Base-by-base conservation (phyloP, 2,113 vertebrate species). In the Phaethon lepturus region DNA sequence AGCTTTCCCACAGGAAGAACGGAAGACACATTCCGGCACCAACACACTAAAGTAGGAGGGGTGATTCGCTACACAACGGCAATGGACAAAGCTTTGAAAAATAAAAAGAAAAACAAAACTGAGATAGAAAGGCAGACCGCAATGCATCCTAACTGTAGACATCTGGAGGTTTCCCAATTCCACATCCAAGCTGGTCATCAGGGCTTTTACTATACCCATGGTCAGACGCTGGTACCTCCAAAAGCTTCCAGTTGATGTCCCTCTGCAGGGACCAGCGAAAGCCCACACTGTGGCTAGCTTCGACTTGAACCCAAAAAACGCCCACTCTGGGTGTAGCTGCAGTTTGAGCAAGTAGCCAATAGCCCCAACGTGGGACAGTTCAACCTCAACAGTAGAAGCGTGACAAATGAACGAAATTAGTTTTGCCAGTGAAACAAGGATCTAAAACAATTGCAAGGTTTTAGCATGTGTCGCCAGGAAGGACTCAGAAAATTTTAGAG, bases 1-100 rank as follows among this genome's bases (percentile, higher is more conserved):
- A 92, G n/a, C 49, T 87, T 81, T 93, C 81, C 73, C 78, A 90
- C 66, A 73, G 72, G 79, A 94, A 76, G 23, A 85, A 52, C 68
- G 85, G 73, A 90, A 92, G 85, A 82, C 58, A 53, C 74, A 79
- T 76, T 85, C 74, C 58, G 52, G 60, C 81, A 82, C 49, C 64
- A 56, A 35, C 13, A 9, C 0, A 6, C 69, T 89, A 13, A 42
- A 55, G 66, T 7, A 71, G 33, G 35, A 72, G 42, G 47, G 20
- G 73, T 4, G 23, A n/a, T 73, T 49, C 53, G 35, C 71, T 60
- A 31, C 18, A 38, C 50, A 77, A 33, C 2, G 1, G 33, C 31
- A 29, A 67, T 0, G 7, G 62, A 35, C 6, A 47, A 45, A 79
- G 47, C 25, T 72, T 55, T 26, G 7, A 42, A 50, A 53, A 42